Evolutionary conservation across 2,888 invertebrate species (phyloP).

Genomic region (Flabesymbios commensalis): DNA sequence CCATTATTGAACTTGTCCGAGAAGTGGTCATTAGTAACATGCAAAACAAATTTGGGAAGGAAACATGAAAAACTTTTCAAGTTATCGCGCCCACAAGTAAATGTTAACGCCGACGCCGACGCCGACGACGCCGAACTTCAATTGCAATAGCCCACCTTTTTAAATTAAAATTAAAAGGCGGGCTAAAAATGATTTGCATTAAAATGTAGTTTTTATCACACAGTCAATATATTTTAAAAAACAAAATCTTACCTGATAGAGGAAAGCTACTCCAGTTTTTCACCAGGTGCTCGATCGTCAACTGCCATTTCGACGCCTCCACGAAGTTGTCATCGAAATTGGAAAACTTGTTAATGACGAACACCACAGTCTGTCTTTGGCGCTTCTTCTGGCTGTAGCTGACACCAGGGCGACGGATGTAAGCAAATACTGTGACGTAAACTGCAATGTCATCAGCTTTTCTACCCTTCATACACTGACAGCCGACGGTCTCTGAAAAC

Average conservation of each 20-base stretch:
- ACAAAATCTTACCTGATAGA: not conserved
- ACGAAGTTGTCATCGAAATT: conserved; percentile 45
- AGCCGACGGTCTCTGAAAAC: conserved; percentile 48
- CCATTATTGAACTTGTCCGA: too few species aligned
- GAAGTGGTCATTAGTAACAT: too few species aligned
- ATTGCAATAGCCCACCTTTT: too few species aligned
- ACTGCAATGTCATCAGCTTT: conserved; percentile 32
- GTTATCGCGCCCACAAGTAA: too few species aligned
- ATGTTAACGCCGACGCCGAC: too few species aligned
- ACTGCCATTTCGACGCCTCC: conserved; percentile 43
- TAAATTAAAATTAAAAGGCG: too few species aligned
- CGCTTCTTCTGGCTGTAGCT: conserved; percentile 44
- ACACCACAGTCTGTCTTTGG: conserved; percentile 40
- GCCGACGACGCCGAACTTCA: too few species aligned
- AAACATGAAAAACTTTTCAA: too few species aligned
- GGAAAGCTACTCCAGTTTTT: not conserved
- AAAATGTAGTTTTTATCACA: too few species aligned
- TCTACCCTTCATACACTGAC: conserved; percentile 43
- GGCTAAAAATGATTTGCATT: too few species aligned
- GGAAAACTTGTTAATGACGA: conserved; percentile 37
- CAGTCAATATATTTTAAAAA: too few species aligned
- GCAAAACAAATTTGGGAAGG: too few species aligned
- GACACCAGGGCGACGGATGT: conserved; percentile 49
- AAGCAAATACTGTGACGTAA: conserved; percentile 51
- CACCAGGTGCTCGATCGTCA: conserved; percentile 32